These are phyloP conservation scores for Microctonus aethiopoides DNA, from an alignment of 2,888 invertebrate species.

Conservation along the genomic window DNA sequence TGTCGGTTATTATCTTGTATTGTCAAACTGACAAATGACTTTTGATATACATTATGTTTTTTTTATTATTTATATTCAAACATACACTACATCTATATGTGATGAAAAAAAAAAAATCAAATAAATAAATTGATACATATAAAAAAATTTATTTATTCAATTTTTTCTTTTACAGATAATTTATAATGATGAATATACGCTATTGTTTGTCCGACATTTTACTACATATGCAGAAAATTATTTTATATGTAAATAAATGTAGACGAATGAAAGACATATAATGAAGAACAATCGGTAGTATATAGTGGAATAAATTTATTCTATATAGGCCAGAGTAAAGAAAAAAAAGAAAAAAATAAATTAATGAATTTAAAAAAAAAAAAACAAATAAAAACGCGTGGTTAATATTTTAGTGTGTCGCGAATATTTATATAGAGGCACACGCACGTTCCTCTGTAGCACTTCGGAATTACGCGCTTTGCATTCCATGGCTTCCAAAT, in stretches of 20 bases:
- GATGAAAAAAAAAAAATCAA: no score
- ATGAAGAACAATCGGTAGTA: not conserved
- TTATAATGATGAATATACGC: no score
- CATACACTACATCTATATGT: no score
- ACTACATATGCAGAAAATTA: not conserved
- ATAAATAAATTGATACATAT: no score
- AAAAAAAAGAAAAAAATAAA: not conserved
- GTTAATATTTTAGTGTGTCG: not conserved
- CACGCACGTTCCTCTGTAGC: slow-evolving; percentile 51
- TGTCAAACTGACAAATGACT: no score
- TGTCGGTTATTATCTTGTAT: no score
- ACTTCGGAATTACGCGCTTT: slow-evolving; percentile 53
- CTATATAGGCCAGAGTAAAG: not conserved
- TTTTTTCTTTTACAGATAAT: no score
- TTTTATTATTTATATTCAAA: no score
- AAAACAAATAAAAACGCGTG: not conserved
- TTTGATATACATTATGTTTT: no score
- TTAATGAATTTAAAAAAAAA: not conserved
- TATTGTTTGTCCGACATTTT: no score
- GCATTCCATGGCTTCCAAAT: slow-evolving; percentile 32
- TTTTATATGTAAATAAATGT: not conserved
- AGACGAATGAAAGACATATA: not conserved
- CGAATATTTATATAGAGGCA: slow-evolving; percentile 28
- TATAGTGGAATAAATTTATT: not conserved
- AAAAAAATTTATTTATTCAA: no score